Conservation (phyloP, 2,888 invertebrate species). For the Apodemia zela region DNA sequence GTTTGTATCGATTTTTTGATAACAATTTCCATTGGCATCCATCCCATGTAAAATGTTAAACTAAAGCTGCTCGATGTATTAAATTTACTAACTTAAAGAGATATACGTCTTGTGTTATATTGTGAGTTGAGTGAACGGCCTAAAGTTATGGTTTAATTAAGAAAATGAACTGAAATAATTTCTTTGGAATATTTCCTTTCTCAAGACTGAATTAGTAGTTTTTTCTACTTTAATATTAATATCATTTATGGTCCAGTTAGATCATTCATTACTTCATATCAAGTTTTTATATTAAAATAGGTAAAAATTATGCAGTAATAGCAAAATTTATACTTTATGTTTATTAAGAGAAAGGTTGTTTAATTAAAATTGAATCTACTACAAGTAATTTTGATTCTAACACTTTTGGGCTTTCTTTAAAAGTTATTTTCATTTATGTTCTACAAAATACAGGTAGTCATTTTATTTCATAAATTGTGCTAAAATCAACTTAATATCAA, state of each 20-base stretch:
- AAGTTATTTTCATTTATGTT: too few relatives aligned
- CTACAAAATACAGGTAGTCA: too few relatives aligned
- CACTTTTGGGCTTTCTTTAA: too few relatives aligned
- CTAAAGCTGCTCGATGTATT: neutral
- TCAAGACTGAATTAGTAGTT: constrained; percentile 12
- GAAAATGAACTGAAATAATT: constrained; percentile 9
- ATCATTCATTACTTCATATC: constrained; percentile 10
- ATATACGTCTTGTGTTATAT: neutral
- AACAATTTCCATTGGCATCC: too few relatives aligned
- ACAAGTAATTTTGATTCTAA: too few relatives aligned
- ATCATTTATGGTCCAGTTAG: constrained; percentile 1
- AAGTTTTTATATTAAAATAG: constrained; percentile 1
- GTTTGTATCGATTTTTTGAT: too few relatives aligned
- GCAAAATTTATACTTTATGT: neutral
- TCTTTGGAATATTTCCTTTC: constrained; percentile 13
- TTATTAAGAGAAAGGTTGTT: neutral
- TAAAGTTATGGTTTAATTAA: neutral
- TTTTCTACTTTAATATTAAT: constrained; percentile 5
- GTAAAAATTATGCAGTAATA: neutral
- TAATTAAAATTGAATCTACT: neutral
- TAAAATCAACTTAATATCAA: too few relatives aligned
- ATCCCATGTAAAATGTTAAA: too few relatives aligned
- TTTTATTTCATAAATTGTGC: too few relatives aligned
- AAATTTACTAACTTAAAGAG: neutral
- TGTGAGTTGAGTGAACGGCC: neutral